Conservation (phyloP, 1,140 invertebrate species). For the Brachionus koreanus region DNA sequence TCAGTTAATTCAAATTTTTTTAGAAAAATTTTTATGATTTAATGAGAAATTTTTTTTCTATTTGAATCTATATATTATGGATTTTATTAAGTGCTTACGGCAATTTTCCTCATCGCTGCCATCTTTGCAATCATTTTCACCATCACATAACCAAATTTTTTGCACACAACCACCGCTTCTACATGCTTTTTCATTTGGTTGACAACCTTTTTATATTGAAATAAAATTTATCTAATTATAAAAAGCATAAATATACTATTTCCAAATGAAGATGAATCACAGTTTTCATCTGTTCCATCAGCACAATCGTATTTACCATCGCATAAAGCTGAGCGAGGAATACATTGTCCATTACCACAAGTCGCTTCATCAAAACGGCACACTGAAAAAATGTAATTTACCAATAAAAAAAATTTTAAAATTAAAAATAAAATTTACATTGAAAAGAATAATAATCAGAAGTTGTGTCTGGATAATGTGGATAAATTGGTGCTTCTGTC, state of each 20-base stretch:
- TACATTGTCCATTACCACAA: conserved; percentile 44
- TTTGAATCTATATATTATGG: too few relatives aligned
- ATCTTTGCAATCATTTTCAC: conserved; percentile 86
- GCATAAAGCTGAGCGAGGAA: conserved; percentile 60
- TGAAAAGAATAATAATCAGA: neutral
- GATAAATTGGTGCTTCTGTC: too few relatives aligned
- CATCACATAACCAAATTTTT: conserved; percentile 86
- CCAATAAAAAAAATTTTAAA: neutral
- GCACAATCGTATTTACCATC: conserved; percentile 77
- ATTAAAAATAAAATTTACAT: neutral
- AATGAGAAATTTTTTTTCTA: too few relatives aligned
- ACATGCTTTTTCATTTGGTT: conserved; percentile 36
- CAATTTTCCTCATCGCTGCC: conserved; percentile 63
- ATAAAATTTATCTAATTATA: neutral
- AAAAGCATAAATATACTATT: neutral
- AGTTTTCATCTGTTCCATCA: conserved; percentile 84
- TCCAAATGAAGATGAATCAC: conserved; percentile 60
- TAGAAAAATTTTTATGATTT: too few relatives aligned
- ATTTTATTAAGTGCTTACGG: too few relatives aligned
- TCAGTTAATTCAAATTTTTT: too few relatives aligned
- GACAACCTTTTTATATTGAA: neutral
- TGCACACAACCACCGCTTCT: conserved; percentile 67
- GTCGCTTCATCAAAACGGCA: conserved; percentile 32
- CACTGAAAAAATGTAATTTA: neutral
- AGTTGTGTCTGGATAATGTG: neutral